Percentiles rank a stretch among this genome's conserved stretches.
Conservation (phyloP, 35 echinoderm and acorn worm species). For the Acanthaster planci region DNA sequence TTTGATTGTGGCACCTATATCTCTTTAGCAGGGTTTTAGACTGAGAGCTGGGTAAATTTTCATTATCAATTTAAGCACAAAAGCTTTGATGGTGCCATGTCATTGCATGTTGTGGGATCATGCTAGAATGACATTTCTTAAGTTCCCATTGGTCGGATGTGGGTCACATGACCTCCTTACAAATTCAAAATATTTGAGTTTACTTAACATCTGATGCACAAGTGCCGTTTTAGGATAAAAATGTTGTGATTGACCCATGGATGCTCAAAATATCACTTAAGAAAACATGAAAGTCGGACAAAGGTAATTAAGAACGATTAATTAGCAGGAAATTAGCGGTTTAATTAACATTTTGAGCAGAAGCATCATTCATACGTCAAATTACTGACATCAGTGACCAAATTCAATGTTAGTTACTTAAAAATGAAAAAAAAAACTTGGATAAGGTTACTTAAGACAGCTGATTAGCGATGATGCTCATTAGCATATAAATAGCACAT, state of each 20-base stretch:
- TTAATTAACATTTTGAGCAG: conserved; percentile 7
- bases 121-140: not conserved
- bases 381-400: not conserved
- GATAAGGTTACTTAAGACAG: not conserved
- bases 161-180: not conserved
- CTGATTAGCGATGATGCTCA: not conserved
- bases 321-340: not conserved
- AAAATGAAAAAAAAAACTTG: not conserved
- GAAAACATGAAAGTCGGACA: not conserved
- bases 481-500: not conserved
- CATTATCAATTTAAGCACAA: too few species aligned
- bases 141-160: not conserved
- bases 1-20: too few species aligned
- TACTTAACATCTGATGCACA: not conserved
- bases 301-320: conserved; percentile 13
- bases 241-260: not conserved
- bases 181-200: not conserved
- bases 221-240: not conserved
- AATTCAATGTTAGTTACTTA: too few species aligned
- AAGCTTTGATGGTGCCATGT: too few species aligned
- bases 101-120: not conserved
- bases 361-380: not conserved
- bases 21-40: too few species aligned
- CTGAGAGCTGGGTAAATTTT: too few species aligned
- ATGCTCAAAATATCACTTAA: not conserved